Conservation (phyloP, 2,888 invertebrate species). For the Rhingia campestris region DNA sequence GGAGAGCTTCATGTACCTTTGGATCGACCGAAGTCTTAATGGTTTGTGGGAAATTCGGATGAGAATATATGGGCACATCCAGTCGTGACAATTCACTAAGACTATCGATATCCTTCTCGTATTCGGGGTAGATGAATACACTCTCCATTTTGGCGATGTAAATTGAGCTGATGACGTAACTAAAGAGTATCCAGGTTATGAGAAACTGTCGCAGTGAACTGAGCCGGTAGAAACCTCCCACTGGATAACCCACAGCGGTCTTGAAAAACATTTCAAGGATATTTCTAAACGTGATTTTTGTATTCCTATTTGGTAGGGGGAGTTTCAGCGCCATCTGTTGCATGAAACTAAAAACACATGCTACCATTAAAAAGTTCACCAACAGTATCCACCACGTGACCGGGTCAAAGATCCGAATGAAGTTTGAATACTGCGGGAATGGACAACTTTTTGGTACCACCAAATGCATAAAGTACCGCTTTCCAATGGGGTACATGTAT, state of each 20-base stretch:
- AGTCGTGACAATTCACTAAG: constrained; percentile 75
- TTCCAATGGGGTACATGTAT: constrained; percentile 78
- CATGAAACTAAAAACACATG: constrained; percentile 9
- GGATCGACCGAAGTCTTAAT: constrained; percentile 72
- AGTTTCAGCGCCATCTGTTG: constrained; percentile 32
- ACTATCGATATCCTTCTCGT: constrained; percentile 77
- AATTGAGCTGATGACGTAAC: constrained; percentile 78
- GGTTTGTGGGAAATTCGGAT: constrained; percentile 71
- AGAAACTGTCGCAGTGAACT: constrained; percentile 78
- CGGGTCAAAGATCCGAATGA: constrained; percentile 76
- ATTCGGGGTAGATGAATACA: constrained; percentile 79
- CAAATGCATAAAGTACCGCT: constrained; percentile 75
- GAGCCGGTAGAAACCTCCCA: constrained; percentile 75
- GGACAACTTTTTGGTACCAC: constrained; percentile 79
- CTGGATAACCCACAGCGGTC: constrained; percentile 78
- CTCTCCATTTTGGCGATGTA: constrained; percentile 81
- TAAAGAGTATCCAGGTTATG: constrained; percentile 80
- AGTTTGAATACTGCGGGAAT: constrained; percentile 78
- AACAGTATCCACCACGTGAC: constrained; percentile 76
- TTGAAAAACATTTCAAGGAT: constrained; percentile 78
- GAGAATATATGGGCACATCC: constrained; percentile 76
- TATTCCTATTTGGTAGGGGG: background rate
- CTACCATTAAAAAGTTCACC: constrained; percentile 36
- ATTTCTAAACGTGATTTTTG: constrained; percentile 16
- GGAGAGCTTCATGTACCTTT: constrained; percentile 64